phyloP scores from a whole-genome alignment of 2,797 vertebrate genomes.

The Pampus argenteus region DNA sequence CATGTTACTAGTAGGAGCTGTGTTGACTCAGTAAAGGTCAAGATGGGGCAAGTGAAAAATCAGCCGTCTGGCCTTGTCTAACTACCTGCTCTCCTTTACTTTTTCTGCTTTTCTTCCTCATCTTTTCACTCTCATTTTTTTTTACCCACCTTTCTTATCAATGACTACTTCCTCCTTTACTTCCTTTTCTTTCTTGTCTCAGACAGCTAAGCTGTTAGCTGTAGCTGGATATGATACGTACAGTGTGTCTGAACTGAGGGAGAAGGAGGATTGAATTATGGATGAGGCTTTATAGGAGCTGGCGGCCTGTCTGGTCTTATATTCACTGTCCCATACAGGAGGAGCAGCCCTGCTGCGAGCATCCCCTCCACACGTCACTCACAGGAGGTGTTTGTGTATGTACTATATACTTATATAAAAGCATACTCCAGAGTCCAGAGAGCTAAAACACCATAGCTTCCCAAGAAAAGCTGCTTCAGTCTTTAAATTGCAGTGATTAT shows the following conservation, averaged over 20 bases:
- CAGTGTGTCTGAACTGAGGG: slow-evolving; percentile 58
- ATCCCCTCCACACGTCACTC: slow-evolving; percentile 67
- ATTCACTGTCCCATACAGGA: slow-evolving; percentile 69
- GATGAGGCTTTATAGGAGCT: slow-evolving; percentile 74
- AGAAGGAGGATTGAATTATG: slow-evolving; percentile 76
- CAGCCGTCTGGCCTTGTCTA: slow-evolving; percentile 36
- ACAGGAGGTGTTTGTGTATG: slow-evolving; percentile 31
- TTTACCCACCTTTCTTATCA: slow-evolving; percentile 13
- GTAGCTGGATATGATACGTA: slow-evolving; percentile 45
- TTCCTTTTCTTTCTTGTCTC: slow-evolving; percentile 16
- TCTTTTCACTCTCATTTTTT: slow-evolving; percentile 11
- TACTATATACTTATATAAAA: slow-evolving; percentile 20
- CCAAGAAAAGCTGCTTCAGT: slow-evolving; percentile 5
- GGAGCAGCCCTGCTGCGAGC: slow-evolving; percentile 58
- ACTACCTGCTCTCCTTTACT: slow-evolving; percentile 16
- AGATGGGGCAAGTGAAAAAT: slow-evolving; percentile 57
- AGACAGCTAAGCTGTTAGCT: slow-evolving; percentile 53
- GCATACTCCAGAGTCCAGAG: slow-evolving; percentile 7
- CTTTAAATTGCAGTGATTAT: not conserved
- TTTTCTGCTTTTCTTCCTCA: slow-evolving; percentile 21
- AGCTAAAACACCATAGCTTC: not conserved
- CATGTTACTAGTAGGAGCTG: slow-evolving; percentile 52
- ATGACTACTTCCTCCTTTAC: not conserved
- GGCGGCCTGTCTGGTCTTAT: slow-evolving; percentile 74
- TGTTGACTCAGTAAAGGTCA: slow-evolving; percentile 69